A percentile compares a stretch with the other conserved stretches of the same genome.
These are phyloP conservation scores for Globicephala melas DNA, from an alignment of 2,113 vertebrate genomes.

Conservation along the genomic window DNA sequence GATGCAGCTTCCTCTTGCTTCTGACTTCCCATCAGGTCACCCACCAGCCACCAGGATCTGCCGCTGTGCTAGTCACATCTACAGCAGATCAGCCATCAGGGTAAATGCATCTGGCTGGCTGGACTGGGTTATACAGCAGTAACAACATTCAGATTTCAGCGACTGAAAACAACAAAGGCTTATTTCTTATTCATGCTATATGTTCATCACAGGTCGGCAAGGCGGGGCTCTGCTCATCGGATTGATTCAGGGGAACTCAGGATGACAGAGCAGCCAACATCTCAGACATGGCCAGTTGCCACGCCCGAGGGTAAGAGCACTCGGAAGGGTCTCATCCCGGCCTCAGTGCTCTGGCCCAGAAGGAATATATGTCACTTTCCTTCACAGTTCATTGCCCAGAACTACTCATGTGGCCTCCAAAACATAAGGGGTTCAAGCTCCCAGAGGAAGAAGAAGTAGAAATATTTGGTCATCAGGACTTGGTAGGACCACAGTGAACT, in stretches of 20 bases:
- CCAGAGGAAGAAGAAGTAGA: neutral
- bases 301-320: rapidly evolving
- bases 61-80: neutral
- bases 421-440: neutral
- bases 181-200: neutral
- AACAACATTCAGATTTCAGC: neutral
- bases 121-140: neutral
- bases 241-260: neutral
- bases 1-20: neutral
- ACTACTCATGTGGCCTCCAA: neutral
- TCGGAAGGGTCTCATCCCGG: neutral
- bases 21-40: neutral
- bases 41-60: neutral
- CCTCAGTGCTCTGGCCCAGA: neutral
- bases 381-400: neutral
- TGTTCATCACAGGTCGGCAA: neutral
- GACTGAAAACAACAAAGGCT: neutral
- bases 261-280: neutral
- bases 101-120: neutral
- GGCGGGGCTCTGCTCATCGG: rapidly evolving
- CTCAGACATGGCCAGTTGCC: neutral
- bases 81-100: neutral
- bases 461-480: neutral
- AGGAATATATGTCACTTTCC: neutral
- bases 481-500: neutral